Base-by-base conservation (phyloP, 2,797 vertebrate species). In the Intellagama lesueurii region DNA sequence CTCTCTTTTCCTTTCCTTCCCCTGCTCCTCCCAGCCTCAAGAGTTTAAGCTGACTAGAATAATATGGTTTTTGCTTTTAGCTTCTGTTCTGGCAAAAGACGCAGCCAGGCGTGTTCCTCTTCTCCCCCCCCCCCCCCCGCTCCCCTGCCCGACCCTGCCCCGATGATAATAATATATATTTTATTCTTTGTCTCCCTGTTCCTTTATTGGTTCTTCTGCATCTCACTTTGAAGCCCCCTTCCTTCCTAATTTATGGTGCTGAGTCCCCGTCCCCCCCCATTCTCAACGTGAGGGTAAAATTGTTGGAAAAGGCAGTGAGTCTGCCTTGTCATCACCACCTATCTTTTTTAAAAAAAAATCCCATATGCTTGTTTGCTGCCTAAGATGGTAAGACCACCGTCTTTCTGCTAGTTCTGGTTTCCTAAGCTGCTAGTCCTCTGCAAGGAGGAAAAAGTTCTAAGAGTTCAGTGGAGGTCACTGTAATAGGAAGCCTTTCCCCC, bases 71-170 rank as follows among this genome's bases (percentile, higher is more conserved):
- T 96, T 96, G 97, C 96, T 96, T 96, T 96, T 95, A 98, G 98
- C 98, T 98, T 96, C 97, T 96, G 98, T 98, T 98, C 94, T 98
- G 97, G 97, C 96, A 86, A 88, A 92, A 96, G 28, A 5, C 44
- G 0, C 91, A 94, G 95, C 96, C 96, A 94, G 52, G 95, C 68
- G 88, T 93, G 91, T 95, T 92, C 92, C 94, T 91, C 78, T 91
- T 87, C 91, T 94, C 95, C 92, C 81, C 88, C 91, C 92, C 72
- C 90, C 89, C 91, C 92, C 90, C 89, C 92, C 79, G 90, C 87
- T 91, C 93, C 84, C 92, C 95, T 94, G 96, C 96, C 96, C 96
- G 95, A 95, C 93, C 60, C 19, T 64, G 16, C 16, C 60, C 60
- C 60, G 5, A 64, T 64, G 19, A 64, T 64, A 56, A 56, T 40